Base-by-base conservation (phyloP, 1,140 invertebrate genomes). In the Sinonovacula constricta region DNA sequence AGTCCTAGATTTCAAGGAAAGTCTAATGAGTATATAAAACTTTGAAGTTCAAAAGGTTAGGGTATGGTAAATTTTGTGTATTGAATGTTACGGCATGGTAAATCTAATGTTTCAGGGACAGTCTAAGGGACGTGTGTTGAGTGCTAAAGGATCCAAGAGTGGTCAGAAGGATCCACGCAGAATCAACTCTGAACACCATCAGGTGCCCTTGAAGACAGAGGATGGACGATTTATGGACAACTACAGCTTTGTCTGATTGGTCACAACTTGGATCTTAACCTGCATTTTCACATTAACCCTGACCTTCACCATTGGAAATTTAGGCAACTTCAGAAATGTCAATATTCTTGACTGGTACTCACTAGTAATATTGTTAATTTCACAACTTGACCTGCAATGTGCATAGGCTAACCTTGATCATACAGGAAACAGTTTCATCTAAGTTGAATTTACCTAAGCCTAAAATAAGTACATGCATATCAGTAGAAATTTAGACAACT, bases 171-270 rank as follows among this genome's bases (percentile, higher is more conserved):
- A 66, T 0, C 22, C 56, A 22, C 56, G 56, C 3, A 22, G 56
- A 15, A 28, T 59, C 14, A 59, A 59, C 15, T 59, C 56, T 0
- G 56, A 59, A 3, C 28, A 24, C 12, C 22, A 59, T 24, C 7
- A 34, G 14, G 15, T 39, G 5, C 60, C 30, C 10, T 57, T 49
- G 54, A 67, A 18, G n/a, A 68, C 63, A 49, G 75, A 60, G 54
- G 66, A 69, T 63, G 75, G 75, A 2, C 33, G 24, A 70, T 78
- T 62, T 18, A 49, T 78, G 18, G 75, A 78, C 31, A 78, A 78
- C 39, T 78, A 78, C 49, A 78, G 75, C 33, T 69, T 69, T 62
- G 67, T 39, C n/a, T n/a, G n/a, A n/a, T n/a, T n/a, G n/a, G n/a
- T n/a, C n/a, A n/a, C n/a, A n/a, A n/a, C n/a, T n/a, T n/a, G n/a